Percentiles rank a stretch among this genome's conserved stretches.
Evolutionary conservation across 2,113 vertebrate species (phyloP).

Genomic region (Cryptotis parvus): DNA sequence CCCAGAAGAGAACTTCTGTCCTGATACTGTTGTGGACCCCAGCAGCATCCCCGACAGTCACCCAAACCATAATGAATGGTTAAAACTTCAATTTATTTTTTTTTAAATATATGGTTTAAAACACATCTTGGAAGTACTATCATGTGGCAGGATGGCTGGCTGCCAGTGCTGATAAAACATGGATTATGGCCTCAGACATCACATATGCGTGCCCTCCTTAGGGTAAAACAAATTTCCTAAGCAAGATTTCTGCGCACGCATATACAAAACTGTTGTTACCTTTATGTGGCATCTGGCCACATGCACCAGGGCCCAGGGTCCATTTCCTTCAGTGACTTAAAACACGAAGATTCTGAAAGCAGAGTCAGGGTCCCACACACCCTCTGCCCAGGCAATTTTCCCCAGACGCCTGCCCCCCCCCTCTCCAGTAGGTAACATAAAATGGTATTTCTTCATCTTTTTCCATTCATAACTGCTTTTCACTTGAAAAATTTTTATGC

Average conservation of each 20-base stretch:
- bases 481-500: too few relatives aligned
- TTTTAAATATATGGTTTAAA: not conserved
- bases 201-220: not conserved
- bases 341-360: constrained; percentile 36
- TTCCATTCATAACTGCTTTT: too few relatives aligned
- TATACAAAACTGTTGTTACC: constrained; percentile 4
- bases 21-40: too few relatives aligned
- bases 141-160: not conserved
- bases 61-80: too few relatives aligned
- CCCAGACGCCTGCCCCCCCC: constrained; percentile 6
- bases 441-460: too few relatives aligned
- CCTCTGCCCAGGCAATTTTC: not conserved
- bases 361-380: not conserved
- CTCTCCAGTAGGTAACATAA: constrained; percentile 12
- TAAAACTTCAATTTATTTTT: too few relatives aligned
- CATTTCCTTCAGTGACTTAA: not conserved
- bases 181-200: too few relatives aligned
- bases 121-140: constrained; percentile 37
- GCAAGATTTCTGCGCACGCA: constrained; percentile 30
- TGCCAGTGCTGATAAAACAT: not conserved
- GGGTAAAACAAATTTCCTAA: constrained; percentile 33
- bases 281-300: too few relatives aligned
- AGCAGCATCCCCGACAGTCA: too few relatives aligned
- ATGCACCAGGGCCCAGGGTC: too few relatives aligned
- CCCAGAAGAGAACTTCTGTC: too few relatives aligned